phyloP scores from a whole-genome alignment of 2,113 vertebrate species.

The Phyllostomus discolor region DNA sequence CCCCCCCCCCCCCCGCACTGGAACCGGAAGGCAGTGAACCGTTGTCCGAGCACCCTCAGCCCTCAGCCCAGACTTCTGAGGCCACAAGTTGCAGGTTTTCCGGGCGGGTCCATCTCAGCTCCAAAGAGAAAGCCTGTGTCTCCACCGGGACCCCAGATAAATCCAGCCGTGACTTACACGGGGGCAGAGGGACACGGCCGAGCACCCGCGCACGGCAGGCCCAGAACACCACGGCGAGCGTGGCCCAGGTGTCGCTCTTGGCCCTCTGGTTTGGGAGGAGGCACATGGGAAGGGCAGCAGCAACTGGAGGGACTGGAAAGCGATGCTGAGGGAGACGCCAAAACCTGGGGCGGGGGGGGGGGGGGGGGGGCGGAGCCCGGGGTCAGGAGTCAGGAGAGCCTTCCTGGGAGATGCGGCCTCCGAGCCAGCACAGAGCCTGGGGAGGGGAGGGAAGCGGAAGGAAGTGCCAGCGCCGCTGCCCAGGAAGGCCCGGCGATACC shows the following conservation, averaged over 20 bases:
- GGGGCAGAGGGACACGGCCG: background rate
- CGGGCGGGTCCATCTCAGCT: background rate
- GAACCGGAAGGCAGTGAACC: too few relatives aligned
- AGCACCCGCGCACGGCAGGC: background rate
- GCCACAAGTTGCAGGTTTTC: background rate
- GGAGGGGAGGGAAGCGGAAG: background rate
- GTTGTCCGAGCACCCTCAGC: background rate
- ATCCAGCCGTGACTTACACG: background rate
- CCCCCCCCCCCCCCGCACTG: too few relatives aligned
- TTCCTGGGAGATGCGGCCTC: background rate
- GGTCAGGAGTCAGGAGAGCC: too few relatives aligned
- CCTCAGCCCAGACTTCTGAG: background rate
- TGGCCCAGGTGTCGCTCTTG: accelerated
- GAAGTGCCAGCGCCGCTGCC: background rate
- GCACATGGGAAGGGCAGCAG: too few relatives aligned
- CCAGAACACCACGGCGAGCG: accelerated
- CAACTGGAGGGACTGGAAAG: too few relatives aligned
- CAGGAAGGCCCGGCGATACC: background rate
- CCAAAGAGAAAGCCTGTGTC: background rate
- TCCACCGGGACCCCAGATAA: background rate
- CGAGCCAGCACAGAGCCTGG: background rate
- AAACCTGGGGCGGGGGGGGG: accelerated
- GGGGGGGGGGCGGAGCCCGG: accelerated
- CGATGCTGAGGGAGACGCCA: accelerated
- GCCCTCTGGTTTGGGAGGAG: background rate